Evolutionary conservation across 1,140 invertebrate species (phyloP).

Genomic region (Papilio machaon): DNA sequence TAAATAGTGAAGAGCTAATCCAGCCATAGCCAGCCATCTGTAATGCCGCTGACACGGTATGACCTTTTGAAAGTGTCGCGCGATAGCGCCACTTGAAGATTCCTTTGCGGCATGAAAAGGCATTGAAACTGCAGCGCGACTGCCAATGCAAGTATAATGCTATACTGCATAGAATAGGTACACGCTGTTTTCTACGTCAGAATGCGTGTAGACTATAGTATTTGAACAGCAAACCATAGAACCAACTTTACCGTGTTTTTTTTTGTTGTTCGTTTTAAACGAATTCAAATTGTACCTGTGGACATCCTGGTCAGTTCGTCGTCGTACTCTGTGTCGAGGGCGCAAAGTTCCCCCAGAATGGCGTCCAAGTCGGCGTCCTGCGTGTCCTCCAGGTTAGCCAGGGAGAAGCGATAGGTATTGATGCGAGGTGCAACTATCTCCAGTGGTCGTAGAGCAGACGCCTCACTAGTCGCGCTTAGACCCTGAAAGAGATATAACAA

Average conservation of each 20-base stretch:
- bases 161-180: too few species aligned
- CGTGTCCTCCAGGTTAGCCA: conserved; percentile 97
- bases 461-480: conserved; percentile 61
- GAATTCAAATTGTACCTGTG: conserved; percentile 51
- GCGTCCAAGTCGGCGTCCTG: conserved; percentile 98
- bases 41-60: background rate
- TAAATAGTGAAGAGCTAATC: too few species aligned
- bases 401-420: conserved; percentile 94
- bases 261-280: too few species aligned
- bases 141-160: background rate
- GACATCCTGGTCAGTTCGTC: conserved; percentile 82
- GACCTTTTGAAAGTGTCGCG: background rate
- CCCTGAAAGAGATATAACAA: conserved; percentile 57
- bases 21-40: background rate
- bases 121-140: conserved; percentile 20
- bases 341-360: conserved; percentile 96
- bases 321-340: conserved; percentile 92
- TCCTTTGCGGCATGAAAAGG: conserved; percentile 2
- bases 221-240: too few species aligned
- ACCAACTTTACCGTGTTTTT: too few species aligned
- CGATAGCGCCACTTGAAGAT: background rate
- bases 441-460: conserved; percentile 61
- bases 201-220: too few species aligned
- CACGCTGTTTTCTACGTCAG: too few species aligned
- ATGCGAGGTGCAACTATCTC: conserved; percentile 84